A percentile compares a stretch with the other conserved stretches of the same genome.
Evolutionary conservation across 2,888 invertebrate genomes (phyloP).

Genomic region (Xanthorhoe designata): DNA sequence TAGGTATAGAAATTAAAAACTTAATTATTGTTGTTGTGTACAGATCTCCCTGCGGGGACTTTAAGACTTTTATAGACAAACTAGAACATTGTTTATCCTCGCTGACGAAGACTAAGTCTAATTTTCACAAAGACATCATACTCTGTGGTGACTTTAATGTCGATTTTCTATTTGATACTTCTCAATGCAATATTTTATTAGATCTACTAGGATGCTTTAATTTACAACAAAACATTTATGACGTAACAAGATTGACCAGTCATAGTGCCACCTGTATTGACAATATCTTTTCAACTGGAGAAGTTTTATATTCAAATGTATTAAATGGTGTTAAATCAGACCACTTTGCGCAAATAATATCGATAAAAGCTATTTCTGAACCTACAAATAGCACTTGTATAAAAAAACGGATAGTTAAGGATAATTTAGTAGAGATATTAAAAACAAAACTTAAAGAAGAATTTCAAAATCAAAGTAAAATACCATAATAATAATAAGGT

Average conservation of each 20-base stretch:
- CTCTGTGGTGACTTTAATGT: too few species aligned
- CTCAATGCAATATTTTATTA: background rate
- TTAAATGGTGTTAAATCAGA: slow-evolving; percentile 3
- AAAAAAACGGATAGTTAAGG: too few species aligned
- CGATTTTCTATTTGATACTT: background rate
- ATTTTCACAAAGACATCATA: background rate
- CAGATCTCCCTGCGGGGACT: background rate
- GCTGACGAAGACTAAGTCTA: background rate
- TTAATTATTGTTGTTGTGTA: background rate
- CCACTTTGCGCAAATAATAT: slow-evolving; percentile 10
- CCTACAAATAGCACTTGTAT: too few species aligned
- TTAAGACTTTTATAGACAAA: background rate
- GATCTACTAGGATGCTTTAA: slow-evolving; percentile 2
- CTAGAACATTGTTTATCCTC: slow-evolving; percentile 2
- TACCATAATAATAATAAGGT: too few species aligned
- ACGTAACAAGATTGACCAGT: slow-evolving; percentile 7
- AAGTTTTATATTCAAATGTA: background rate
- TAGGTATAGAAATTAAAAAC: slow-evolving; percentile 2
- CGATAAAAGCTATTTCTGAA: too few species aligned
- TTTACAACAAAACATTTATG: background rate
- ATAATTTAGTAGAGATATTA: too few species aligned
- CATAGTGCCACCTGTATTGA: slow-evolving; percentile 1
- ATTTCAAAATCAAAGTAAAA: too few species aligned
- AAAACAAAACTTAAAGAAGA: too few species aligned
- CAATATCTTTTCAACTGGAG: slow-evolving; percentile 3